Evolutionary conservation across 2,888 invertebrate species (phyloP).

Genomic region (Eupithecia subumbrata): DNA sequence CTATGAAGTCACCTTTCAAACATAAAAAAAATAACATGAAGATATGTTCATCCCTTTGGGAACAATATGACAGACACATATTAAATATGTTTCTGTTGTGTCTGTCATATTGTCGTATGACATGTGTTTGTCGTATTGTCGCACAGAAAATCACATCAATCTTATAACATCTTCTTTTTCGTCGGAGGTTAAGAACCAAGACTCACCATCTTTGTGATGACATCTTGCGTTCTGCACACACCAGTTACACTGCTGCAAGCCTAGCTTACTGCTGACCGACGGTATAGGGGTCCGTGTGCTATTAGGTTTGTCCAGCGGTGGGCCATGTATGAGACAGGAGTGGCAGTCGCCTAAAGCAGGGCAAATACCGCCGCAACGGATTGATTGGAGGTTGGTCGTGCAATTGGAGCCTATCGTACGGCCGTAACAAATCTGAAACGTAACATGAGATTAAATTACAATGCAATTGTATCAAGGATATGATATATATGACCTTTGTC

Average conservation of each 20-base stretch:
- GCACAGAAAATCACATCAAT: too few relatives aligned
- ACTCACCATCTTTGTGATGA: slow-evolving; percentile 91
- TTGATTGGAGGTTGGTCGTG: slow-evolving; percentile 94
- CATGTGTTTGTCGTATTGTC: too few relatives aligned
- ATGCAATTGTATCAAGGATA: too few relatives aligned
- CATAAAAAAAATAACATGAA: too few relatives aligned
- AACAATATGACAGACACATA: too few relatives aligned
- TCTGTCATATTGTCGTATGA: too few relatives aligned
- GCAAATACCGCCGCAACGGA: slow-evolving; percentile 94
- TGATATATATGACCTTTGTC: too few relatives aligned
- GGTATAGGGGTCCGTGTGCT: slow-evolving; percentile 68
- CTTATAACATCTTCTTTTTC: too few relatives aligned
- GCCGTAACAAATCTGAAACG: slow-evolving; percentile 88
- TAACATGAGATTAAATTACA: neutral
- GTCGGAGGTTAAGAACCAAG: too few relatives aligned
- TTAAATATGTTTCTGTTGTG: too few relatives aligned
- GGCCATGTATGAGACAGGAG: slow-evolving; percentile 93
- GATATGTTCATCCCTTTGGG: too few relatives aligned
- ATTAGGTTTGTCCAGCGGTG: slow-evolving; percentile 76
- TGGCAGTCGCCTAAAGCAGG: slow-evolving; percentile 95
- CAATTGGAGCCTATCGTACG: slow-evolving; percentile 94
- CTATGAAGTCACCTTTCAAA: too few relatives aligned
- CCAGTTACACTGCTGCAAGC: slow-evolving; percentile 94
- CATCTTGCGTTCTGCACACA: slow-evolving; percentile 96
- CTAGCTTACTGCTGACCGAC: slow-evolving; percentile 89